Conservation (phyloP, 2,113 vertebrate species). For the Cyprinus carpio region DNA sequence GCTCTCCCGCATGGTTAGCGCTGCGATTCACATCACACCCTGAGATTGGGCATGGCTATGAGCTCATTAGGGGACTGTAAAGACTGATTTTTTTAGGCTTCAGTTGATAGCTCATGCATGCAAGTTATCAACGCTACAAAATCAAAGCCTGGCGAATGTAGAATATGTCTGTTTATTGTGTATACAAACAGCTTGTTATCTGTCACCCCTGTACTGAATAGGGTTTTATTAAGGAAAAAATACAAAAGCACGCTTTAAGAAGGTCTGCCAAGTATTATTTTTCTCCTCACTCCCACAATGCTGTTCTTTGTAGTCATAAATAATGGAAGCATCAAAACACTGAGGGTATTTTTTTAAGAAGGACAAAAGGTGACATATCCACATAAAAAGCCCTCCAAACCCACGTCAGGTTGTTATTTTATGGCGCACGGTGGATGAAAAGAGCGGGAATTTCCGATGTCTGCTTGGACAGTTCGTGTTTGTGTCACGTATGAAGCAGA, state of each 20-base stretch:
- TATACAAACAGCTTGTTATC: conserved; percentile 42
- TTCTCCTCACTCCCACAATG: conserved; percentile 24
- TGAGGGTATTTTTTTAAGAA: conserved; percentile 23
- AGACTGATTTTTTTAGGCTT: conserved; percentile 12
- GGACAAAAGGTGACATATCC: background rate
- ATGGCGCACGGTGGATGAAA: conserved; percentile 8
- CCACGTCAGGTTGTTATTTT: conserved; percentile 26
- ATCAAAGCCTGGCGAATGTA: conserved; percentile 23
- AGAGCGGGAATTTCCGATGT: background rate
- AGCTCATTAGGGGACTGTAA: conserved; percentile 31
- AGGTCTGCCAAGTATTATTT: conserved; percentile 25
- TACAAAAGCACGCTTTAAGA: background rate
- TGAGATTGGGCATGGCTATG: conserved; percentile 12
- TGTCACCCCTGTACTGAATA: conserved; percentile 22
- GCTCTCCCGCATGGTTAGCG: conserved; percentile 3
- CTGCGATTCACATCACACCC: conserved; percentile 42
- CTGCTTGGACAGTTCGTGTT: conserved; percentile 28
- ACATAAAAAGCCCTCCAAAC: conserved; percentile 28
- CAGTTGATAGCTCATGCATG: background rate
- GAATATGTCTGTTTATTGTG: conserved; percentile 22
- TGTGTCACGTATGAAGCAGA: conserved; percentile 46
- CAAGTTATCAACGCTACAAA: background rate
- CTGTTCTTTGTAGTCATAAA: conserved; percentile 30
- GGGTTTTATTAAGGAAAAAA: conserved; percentile 37
- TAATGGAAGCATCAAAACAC: conserved; percentile 17